phyloP scores from a whole-genome alignment of 2,113 vertebrate species.

The Echinops telfairi region DNA sequence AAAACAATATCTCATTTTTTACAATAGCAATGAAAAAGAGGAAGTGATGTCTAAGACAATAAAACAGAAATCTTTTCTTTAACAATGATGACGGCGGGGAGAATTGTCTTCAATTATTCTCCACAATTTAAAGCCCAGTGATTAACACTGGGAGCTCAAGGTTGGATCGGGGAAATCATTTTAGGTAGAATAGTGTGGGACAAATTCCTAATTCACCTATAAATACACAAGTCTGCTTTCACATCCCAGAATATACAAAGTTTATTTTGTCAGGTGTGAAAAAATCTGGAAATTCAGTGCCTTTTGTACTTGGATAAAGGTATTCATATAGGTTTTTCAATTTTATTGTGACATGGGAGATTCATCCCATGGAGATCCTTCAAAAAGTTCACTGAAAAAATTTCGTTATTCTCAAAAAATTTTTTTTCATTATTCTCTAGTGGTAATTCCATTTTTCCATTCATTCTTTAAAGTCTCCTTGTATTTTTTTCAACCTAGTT shows the following conservation, averaged over 20 bases:
- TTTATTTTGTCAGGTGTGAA: neutral
- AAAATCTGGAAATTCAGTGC: neutral
- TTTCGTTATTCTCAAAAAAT: too few species aligned
- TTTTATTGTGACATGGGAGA: slow-evolving; percentile 13
- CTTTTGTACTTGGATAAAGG: neutral
- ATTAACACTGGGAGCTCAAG: too few species aligned
- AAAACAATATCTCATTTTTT: slow-evolving; percentile 52
- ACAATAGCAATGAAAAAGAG: neutral
- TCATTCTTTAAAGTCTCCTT: too few species aligned
- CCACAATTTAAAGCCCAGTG: too few species aligned
- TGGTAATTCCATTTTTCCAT: too few species aligned
- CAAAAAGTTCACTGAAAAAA: too few species aligned
- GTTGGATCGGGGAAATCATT: too few species aligned
- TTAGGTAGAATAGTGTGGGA: too few species aligned
- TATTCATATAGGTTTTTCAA: neutral
- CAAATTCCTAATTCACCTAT: neutral
- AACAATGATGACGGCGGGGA: neutral
- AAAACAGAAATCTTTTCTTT: slow-evolving; percentile 56
- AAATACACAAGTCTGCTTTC: neutral
- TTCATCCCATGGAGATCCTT: neutral
- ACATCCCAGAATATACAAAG: neutral
- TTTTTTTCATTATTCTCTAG: too few species aligned
- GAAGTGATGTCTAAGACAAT: neutral
- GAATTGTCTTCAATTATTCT: slow-evolving; percentile 16
- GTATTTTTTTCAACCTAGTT: neutral